Evolutionary conservation across 2,888 invertebrate genomes (phyloP).

Genomic region (Hirtodrosophila histrioides): DNA sequence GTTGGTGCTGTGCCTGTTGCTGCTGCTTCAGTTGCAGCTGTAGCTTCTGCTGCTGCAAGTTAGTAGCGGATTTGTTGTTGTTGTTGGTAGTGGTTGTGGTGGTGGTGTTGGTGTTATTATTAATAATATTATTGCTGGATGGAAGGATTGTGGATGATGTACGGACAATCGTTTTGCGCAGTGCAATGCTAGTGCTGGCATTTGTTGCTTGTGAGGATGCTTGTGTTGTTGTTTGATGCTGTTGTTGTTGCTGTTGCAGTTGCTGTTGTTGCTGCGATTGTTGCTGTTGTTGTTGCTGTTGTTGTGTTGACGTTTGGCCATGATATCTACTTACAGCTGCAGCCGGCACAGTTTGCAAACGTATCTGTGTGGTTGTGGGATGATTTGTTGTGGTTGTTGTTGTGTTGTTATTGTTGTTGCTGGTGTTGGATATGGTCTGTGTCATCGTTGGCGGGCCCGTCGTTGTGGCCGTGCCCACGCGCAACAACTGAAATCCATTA

Average conservation of each 20-base stretch:
- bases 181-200: conserved; percentile 85
- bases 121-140: conserved; percentile 72
- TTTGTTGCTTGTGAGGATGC: conserved; percentile 68
- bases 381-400: conserved; percentile 80
- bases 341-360: conserved; percentile 94
- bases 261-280: conserved; percentile 54
- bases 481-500: conserved; percentile 96
- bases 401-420: conserved; percentile 63
- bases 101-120: conserved; percentile 66
- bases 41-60: conserved; percentile 82
- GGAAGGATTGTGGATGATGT: conserved; percentile 79
- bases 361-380: conserved; percentile 89
- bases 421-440: conserved; percentile 85
- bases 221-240: conserved; percentile 64
- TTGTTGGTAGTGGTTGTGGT: conserved; percentile 56
- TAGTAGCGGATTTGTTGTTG: conserved; percentile 77
- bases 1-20: conserved; percentile 75
- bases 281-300: conserved; percentile 83
- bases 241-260: conserved; percentile 56
- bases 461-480: conserved; percentile 92
- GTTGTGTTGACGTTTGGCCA: conserved; percentile 84
- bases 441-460: conserved; percentile 85
- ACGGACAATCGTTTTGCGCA: conserved; percentile 86
- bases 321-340: conserved; percentile 93
- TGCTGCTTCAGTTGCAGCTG: conserved; percentile 75